Percentiles rank a stretch among this genome's conserved stretches.
These are phyloP conservation scores for Anhinga anhinga DNA, from an alignment of 2,113 vertebrate species.

Conservation along the genomic window DNA sequence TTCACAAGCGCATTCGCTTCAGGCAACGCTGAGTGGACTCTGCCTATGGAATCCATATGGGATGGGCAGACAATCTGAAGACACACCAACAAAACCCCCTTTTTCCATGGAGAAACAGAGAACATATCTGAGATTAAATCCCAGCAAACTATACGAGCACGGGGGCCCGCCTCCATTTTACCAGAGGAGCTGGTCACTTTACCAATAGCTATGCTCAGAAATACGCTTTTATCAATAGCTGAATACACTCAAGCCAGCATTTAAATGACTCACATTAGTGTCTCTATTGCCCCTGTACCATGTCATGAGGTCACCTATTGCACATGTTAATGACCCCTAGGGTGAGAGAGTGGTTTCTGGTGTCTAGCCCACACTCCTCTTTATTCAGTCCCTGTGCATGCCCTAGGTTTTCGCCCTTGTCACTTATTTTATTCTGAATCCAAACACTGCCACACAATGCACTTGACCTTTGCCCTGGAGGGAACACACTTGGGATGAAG, in stretches of 20 bases:
- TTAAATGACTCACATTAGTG: not conserved
- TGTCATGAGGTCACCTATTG: conserved; percentile 43
- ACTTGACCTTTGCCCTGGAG: conserved; percentile 47
- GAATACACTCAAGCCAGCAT: not conserved
- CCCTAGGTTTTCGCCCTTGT: conserved; percentile 15
- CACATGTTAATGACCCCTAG: conserved; percentile 47
- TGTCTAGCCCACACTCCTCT: not conserved
- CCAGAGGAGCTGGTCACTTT: not conserved
- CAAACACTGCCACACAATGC: conserved; percentile 47
- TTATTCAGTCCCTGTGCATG: conserved; percentile 17
- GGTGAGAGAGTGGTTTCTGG: not conserved
- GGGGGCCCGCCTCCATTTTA: accelerated
- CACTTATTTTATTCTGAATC: conserved; percentile 58
- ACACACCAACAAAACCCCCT: accelerated
- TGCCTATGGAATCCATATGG: accelerated
- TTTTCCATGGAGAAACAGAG: not conserved
- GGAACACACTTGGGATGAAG: conserved; percentile 15
- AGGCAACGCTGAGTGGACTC: accelerated
- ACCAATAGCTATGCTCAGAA: not conserved
- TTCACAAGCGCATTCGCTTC: not conserved
- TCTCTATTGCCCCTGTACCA: not conserved
- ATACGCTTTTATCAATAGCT: not conserved
- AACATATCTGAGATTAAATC: not conserved
- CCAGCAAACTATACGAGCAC: not conserved
- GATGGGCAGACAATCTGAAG: not conserved